Percentiles rank a stretch among this genome's conserved stretches.
Conservation (phyloP, 2,888 invertebrate species). For the Microctonus aethiopoides region DNA sequence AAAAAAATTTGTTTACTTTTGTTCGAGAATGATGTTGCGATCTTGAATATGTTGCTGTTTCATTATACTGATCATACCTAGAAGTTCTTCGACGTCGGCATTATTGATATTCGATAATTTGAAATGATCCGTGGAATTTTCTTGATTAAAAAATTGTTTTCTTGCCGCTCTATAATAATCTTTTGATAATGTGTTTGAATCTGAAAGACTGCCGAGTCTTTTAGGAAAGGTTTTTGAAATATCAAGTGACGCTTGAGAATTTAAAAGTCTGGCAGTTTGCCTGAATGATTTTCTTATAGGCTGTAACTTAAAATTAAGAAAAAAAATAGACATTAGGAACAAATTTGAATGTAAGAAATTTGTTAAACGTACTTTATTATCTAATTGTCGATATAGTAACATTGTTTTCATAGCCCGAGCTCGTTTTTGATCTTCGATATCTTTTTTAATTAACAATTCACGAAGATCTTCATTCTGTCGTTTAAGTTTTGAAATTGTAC, state of each 20-base stretch:
- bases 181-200: conserved; percentile 6
- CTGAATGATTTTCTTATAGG: neutral
- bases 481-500: conserved; percentile 34
- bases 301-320: neutral
- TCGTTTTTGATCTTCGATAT: conserved; percentile 37
- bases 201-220: conserved; percentile 4
- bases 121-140: neutral
- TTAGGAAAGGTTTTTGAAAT: neutral
- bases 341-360: neutral
- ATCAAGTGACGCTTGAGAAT: neutral
- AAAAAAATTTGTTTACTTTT: neutral
- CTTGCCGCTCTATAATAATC: neutral
- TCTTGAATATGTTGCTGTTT: conserved; percentile 9
- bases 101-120: neutral
- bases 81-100: conserved; percentile 14
- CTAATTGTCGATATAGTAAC: conserved; percentile 34
- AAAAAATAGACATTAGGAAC: neutral
- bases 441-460: conserved; percentile 32
- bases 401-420: conserved; percentile 35
- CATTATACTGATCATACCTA: conserved; percentile 4
- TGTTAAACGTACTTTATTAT: conserved; percentile 34
- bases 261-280: neutral
- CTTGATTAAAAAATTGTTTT: neutral
- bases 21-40: conserved; percentile 1
- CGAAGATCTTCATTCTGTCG: conserved; percentile 39